Evolutionary conservation across 2,113 vertebrate genomes (phyloP), one percentile per base, ranked within the genome.

Genomic region (Craseonycteris thonglongyai): DNA sequence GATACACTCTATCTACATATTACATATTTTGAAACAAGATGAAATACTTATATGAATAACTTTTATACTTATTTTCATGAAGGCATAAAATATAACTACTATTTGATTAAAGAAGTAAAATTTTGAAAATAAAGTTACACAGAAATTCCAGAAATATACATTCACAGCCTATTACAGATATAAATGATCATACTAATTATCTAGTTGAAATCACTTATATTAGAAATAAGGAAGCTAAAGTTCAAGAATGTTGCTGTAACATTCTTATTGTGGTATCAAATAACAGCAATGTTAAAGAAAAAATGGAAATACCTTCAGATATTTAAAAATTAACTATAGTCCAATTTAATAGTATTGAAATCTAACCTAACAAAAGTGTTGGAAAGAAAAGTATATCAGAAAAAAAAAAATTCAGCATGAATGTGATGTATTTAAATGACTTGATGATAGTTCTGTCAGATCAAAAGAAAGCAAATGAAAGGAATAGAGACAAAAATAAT

Each of bases 1-100:
- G 30, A 92, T 63, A 24, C 1, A 65, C 2, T 71, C 33, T 66
- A 38, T 69, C 59, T 68, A 92, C 26, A 95, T 88, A 69, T 78
- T 76, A 10, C 11, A 33, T n/a, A 75, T 91, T 74, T 13, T 95
- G 19, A 83, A 93, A 86, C 13, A 91, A 90, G 59, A 74, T 79
- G 45, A 18, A 69, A 69, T 63, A 86, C 2, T 40, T 89, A 28
- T 4, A 63, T 56, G 16, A 92, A 68, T 95, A 69, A 82, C 63
- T 94, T 92, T 82, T 30, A 91, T 51, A 59, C n/a, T 93, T 93
- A 84, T 88, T 63, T 95, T 93, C 28, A 59, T 42, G 63, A 80
- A 74, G 71, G 11, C n/a, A 69, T 86, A 81, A 95, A 83, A 72
- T 68, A 45, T 16, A 63, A 59, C 40, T 79, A 30, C 12, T 71